Base-by-base conservation (phyloP, 2,888 invertebrate species). In the Harpalus rubripes region DNA sequence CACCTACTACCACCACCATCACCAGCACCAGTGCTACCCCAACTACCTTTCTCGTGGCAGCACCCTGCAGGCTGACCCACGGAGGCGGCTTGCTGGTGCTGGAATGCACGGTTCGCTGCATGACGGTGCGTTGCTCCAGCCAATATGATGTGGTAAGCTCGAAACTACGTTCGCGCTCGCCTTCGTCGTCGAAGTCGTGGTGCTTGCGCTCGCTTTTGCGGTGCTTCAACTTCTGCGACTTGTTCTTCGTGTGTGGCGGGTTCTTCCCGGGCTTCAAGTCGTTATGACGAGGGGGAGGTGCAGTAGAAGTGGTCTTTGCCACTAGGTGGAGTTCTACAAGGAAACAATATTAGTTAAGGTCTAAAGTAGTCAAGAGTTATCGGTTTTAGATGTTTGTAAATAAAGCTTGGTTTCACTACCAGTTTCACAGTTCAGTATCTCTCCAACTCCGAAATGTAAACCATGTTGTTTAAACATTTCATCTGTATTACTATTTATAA, bases 291-390 rank as follows among this genome's bases (percentile, higher is more conserved):
- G 89, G 89, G 4, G 91, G 91, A 0, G 91, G 90, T 78, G 89
- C 89, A 0, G 90, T 88, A 12, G 91, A 91, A 85, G 90, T 91
- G 6, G 91, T 89, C 87, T 91, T 91, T 44, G 90, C 88, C 32
- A 89, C 88, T 56, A 91, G 86, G 86, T 90, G 90, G 79, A 91
- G 87, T 85, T 91, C 91, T 91, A 88, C 82, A 58, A 32, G 18
- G 12, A 8, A 10, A 18, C 5, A 12, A 5, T 32, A 32, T 68
- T 68, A 52, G 4, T 52, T 12, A 52, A 52, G 12, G 44, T 52
- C 32, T 32, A 32, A 32, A 32, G 32, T 32, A 32, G 6, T 32
- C 3, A 32, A 4, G 5, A 32, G 32, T 4, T 32, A 1, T 6
- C 1, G 32, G 32, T 32, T 32, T 32, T 32, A 32, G 32, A 5